A percentile compares a stretch with the other conserved stretches of the same genome.
Conservation (phyloP, 2,797 vertebrate species). For the Anguilla megastoma region DNA sequence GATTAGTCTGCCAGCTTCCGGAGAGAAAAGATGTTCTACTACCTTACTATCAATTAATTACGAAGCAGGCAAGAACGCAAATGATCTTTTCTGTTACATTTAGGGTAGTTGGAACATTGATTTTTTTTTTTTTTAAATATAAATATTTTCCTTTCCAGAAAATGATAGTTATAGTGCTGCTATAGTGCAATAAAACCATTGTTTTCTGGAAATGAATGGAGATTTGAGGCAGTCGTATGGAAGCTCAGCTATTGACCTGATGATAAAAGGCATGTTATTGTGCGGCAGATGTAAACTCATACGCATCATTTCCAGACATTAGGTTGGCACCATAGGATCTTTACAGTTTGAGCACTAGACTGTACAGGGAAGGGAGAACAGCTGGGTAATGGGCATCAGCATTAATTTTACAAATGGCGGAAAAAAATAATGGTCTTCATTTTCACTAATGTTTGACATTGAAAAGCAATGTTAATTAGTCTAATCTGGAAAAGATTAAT, state of each 20-base stretch:
- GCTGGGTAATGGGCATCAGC: background rate
- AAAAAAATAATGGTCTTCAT: background rate
- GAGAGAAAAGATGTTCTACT: conserved; percentile 80
- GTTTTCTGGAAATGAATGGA: conserved; percentile 44
- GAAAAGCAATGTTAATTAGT: background rate
- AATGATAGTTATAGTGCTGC: conserved; percentile 68
- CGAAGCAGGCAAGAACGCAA: conserved; percentile 88
- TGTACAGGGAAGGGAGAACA: background rate
- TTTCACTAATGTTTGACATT: background rate
- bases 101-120: conserved; percentile 82
- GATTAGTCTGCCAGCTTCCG: conserved; percentile 83
- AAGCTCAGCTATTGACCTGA: conserved; percentile 57
- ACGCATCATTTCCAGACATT: background rate
- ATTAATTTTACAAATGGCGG: too few relatives aligned
- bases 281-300: background rate
- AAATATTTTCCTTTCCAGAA: conserved; percentile 62
- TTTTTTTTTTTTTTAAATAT: conserved; percentile 74
- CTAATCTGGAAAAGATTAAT: background rate
- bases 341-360: background rate
- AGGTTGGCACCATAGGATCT: background rate
- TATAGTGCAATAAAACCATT: conserved; percentile 67
- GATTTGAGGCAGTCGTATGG: conserved; percentile 64
- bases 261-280: conserved; percentile 44
- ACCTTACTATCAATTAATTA: conserved; percentile 94
- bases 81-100: conserved; percentile 84